Conservation (phyloP, 2,888 invertebrate genomes). For the Congeria kusceri region DNA sequence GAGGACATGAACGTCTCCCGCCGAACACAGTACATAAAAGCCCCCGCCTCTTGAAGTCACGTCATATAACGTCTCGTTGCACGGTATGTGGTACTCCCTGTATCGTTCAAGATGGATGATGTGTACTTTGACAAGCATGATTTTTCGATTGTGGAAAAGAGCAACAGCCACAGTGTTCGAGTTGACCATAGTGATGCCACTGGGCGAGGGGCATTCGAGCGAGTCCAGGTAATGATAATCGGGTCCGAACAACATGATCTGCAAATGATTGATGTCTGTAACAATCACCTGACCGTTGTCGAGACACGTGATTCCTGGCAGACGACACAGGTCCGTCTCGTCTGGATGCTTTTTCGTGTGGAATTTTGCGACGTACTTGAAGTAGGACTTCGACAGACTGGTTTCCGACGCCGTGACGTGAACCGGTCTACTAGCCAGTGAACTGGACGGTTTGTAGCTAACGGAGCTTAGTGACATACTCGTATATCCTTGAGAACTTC, state of each 20-base stretch:
- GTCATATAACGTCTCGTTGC: slow-evolving; percentile 40
- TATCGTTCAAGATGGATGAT: slow-evolving; percentile 39
- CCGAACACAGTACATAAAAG: slow-evolving; percentile 43
- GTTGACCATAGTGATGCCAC: slow-evolving; percentile 31
- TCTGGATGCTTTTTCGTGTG: slow-evolving; percentile 56
- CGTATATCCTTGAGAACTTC: slow-evolving; percentile 15
- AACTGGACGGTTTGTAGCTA: slow-evolving; percentile 45
- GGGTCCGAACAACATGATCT: slow-evolving; percentile 54
- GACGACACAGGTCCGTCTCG: slow-evolving; percentile 55
- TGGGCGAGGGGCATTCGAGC: slow-evolving; percentile 55
- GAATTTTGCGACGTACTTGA: slow-evolving; percentile 45
- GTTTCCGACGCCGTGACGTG: slow-evolving; percentile 13
- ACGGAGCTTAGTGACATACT: slow-evolving; percentile 32
- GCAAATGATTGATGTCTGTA: slow-evolving; percentile 55
- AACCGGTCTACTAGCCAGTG: slow-evolving; percentile 43
- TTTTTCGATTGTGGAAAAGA: slow-evolving; percentile 53
- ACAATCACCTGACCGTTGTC: slow-evolving; percentile 53
- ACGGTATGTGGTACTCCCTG: slow-evolving; percentile 38
- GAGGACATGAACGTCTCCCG: slow-evolving; percentile 48
- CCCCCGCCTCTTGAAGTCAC: slow-evolving; percentile 30
- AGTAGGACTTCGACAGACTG: slow-evolving; percentile 38
- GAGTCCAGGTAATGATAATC: slow-evolving; percentile 48
- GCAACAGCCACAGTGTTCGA: slow-evolving; percentile 45
- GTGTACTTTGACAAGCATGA: slow-evolving; percentile 50
- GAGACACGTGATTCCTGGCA: slow-evolving; percentile 44